Percentiles rank a stretch among this genome's conserved stretches.
phyloP scores from a whole-genome alignment of 2,888 invertebrate species.

The Pycnomerus fuliginosus region DNA sequence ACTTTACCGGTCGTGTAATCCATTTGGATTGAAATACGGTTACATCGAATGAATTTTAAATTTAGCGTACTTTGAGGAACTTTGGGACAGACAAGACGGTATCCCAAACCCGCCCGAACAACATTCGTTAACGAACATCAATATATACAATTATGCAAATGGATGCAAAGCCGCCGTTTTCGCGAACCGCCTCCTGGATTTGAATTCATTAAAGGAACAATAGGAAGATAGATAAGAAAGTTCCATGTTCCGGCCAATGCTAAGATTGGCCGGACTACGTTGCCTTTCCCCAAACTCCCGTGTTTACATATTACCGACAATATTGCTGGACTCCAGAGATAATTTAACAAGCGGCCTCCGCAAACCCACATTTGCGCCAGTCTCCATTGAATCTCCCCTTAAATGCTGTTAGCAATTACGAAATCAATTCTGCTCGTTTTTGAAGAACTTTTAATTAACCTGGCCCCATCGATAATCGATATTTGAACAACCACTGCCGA shows the following conservation, averaged over 20 bases:
- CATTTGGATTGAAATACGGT: slow-evolving; percentile 45
- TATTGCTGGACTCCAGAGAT: slow-evolving; percentile 37
- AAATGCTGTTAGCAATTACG: too few species aligned
- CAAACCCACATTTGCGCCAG: slow-evolving; percentile 6
- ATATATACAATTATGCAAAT: slow-evolving; percentile 55
- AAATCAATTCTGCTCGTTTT: too few species aligned
- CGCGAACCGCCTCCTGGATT: slow-evolving; percentile 50
- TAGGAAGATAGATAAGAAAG: slow-evolving; percentile 51
- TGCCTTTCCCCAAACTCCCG: slow-evolving; percentile 19
- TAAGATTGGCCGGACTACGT: slow-evolving; percentile 26
- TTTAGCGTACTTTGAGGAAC: slow-evolving; percentile 23
- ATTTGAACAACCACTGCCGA: too few species aligned
- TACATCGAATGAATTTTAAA: slow-evolving; percentile 39
- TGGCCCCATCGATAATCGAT: not conserved
- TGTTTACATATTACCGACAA: slow-evolving; percentile 39
- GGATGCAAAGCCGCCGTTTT: slow-evolving; percentile 52
- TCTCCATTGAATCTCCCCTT: not conserved
- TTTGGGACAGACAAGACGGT: slow-evolving; percentile 17
- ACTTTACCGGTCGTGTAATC: slow-evolving; percentile 42
- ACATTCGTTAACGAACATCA: slow-evolving; percentile 54
- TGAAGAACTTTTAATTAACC: not conserved
- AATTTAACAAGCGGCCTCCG: slow-evolving; percentile 26
- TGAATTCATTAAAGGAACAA: slow-evolving; percentile 52
- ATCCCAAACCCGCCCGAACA: slow-evolving; percentile 32
- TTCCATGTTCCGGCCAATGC: slow-evolving; percentile 38